These are phyloP conservation scores for Ibidorhyncha struthersii DNA, from an alignment of 2,113 vertebrate species.

Conservation along the genomic window DNA sequence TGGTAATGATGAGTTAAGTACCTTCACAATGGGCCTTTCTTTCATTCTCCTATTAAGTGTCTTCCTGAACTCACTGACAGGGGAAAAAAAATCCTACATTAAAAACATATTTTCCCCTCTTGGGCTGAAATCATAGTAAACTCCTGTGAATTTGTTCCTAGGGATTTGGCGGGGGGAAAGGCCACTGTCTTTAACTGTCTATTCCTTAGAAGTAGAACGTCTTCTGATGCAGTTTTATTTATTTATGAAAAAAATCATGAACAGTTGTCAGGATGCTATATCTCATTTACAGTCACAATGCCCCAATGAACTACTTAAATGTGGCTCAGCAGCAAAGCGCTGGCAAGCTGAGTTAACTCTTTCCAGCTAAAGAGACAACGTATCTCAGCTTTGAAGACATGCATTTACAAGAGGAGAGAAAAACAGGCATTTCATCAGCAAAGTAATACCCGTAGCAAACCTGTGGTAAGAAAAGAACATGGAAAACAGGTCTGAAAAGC, in stretches of 20 bases:
- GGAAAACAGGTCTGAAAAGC: not conserved
- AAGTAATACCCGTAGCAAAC: not conserved
- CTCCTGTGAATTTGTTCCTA: not conserved
- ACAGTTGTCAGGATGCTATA: constrained; percentile 51
- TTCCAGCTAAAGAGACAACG: constrained; percentile 15
- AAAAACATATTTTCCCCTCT: constrained; percentile 45
- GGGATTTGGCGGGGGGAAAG: not conserved
- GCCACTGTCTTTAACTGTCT: constrained; percentile 51
- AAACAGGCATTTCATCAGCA: not conserved
- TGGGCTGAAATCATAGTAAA: constrained; percentile 32
- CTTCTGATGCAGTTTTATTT: constrained; percentile 69
- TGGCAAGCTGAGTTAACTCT: constrained; percentile 43
- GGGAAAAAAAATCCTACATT: not conserved
- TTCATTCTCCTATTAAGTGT: constrained; percentile 22
- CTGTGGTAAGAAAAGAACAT: not conserved
- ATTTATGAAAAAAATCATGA: constrained; percentile 68
- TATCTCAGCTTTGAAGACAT: not conserved
- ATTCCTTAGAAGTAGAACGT: constrained; percentile 53
- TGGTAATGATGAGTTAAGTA: constrained; percentile 69
- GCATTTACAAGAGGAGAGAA: not conserved
- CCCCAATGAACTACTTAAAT: constrained; percentile 61
- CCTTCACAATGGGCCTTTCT: constrained; percentile 67
- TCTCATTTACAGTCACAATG: constrained; percentile 61
- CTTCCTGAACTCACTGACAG: constrained; percentile 56
- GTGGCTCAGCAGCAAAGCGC: constrained; percentile 40